Evolutionary conservation across 1,140 invertebrate species (phyloP).

Genomic region (Arctopsyche grandis): DNA sequence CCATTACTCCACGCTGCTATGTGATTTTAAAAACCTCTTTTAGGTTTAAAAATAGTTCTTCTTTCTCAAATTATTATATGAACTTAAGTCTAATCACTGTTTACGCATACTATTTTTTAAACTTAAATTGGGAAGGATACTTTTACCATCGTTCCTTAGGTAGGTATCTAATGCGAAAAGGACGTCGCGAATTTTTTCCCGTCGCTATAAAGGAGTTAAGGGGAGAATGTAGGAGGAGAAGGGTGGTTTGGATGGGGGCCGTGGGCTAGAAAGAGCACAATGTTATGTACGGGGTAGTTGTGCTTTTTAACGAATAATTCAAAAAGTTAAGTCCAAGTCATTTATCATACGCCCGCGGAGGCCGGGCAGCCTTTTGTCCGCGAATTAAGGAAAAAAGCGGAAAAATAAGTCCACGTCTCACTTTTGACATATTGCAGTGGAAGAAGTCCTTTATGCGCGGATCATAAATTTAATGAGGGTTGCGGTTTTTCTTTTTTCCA

Average conservation of each 20-base stretch:
- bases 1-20: too few relatives aligned
- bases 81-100: too few relatives aligned
- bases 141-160: not conserved
- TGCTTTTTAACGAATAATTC: constrained; percentile 47
- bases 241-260: not conserved
- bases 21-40: too few relatives aligned
- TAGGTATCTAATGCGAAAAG: not conserved
- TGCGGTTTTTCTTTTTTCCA: constrained; percentile 36
- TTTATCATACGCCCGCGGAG: constrained; percentile 50
- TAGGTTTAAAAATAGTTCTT: too few relatives aligned
- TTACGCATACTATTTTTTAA: too few relatives aligned
- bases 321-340: constrained; percentile 52
- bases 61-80: too few relatives aligned
- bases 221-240: not conserved
- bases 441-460: constrained; percentile 49
- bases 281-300: constrained; percentile 18
- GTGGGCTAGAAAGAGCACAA: not conserved
- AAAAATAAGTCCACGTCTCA: constrained; percentile 53
- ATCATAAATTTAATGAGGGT: constrained; percentile 52
- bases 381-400: constrained; percentile 52
- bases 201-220: not conserved
- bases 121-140: too few relatives aligned
- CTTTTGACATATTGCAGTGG: constrained; percentile 53
- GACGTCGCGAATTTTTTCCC: not conserved
- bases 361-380: constrained; percentile 49